Evolutionary conservation across 2,888 invertebrate genomes (phyloP), one percentile per base, ranked within the genome.

Genomic region (Ceriagrion tenellum): DNA sequence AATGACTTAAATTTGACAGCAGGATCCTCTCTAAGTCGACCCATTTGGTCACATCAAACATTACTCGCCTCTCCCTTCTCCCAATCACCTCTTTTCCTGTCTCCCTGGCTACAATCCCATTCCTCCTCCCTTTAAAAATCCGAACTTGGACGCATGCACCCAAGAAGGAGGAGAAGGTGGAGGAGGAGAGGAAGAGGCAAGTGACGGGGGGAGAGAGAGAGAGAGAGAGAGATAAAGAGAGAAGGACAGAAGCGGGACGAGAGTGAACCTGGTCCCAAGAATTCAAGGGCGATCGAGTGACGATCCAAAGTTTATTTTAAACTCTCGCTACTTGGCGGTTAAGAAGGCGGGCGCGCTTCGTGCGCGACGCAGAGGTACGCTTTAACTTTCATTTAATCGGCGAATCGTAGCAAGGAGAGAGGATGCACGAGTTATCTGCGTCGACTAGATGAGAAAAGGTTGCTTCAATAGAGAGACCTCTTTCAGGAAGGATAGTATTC

Each of bases 201-300:
- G 0, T 35, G 81, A 20, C 16, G 59, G 4, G 26, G 69, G n/a
- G 2, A 69, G n/a, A 69, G 69, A 69, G n/a, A 69, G n/a, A 69
- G n/a, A 26, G 69, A 69, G 69, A 69, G n/a, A 69, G n/a, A 13
- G 69, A 69, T 2, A 23, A 23, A 63, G 69, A 69, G 69, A 26
- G 26, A 69, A 23, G 26, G 23, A 26, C 8, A 69, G n/a, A n/a
- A 23, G 47, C 2, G 8, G 47, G 35, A 81, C 12, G 35, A 81
- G 81, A 35, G 18, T 81, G 81, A 81, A 81, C 81, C 30, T n/a
- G 16, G 81, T 81, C 35, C 81, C 16, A 81, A 81, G 81, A 3
- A 16, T 35, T 81, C 81, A 81, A 81, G 81, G 81, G 81, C 81
- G 81, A 81, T 81, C 81, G 30, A 81, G 81, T 35, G 81, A 81